Conservation (phyloP, 2,797 vertebrate genomes). For the Enteromius trimaculatus region DNA sequence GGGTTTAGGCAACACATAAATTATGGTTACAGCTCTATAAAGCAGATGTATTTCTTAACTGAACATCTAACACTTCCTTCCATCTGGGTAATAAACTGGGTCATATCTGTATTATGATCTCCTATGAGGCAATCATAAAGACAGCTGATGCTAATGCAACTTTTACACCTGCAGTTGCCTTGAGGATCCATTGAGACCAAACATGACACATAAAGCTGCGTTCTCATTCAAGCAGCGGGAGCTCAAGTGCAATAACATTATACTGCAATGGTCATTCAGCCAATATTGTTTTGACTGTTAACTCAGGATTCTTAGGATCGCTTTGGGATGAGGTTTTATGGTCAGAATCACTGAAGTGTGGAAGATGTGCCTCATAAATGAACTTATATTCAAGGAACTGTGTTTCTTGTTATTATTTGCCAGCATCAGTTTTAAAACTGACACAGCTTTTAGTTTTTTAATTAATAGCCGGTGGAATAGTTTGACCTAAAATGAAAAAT, state of each 20-base stretch:
- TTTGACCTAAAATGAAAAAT: not conserved
- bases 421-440: not conserved
- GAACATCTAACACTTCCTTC: conserved; percentile 33
- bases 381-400: conserved; percentile 21
- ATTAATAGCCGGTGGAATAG: not conserved
- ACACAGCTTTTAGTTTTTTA: conserved; percentile 10
- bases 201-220: conserved; percentile 30
- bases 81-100: conserved; percentile 26
- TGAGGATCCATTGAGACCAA: conserved; percentile 24
- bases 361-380: conserved; percentile 42
- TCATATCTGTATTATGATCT: conserved; percentile 39
- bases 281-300: conserved; percentile 40
- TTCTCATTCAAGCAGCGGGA: conserved; percentile 12
- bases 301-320: conserved; percentile 26
- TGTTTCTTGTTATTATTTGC: not conserved
- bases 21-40: not conserved
- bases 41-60: conserved; percentile 23
- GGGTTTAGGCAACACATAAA: not conserved
- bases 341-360: conserved; percentile 20
- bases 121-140: conserved; percentile 21
- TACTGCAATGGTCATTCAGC: conserved; percentile 15
- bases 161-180: conserved; percentile 32
- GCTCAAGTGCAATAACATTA: conserved; percentile 30
- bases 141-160: conserved; percentile 35
- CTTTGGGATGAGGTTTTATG: conserved; percentile 39